Base-by-base conservation (phyloP, 2,888 invertebrate species). In the Hypercompe scribonia region DNA sequence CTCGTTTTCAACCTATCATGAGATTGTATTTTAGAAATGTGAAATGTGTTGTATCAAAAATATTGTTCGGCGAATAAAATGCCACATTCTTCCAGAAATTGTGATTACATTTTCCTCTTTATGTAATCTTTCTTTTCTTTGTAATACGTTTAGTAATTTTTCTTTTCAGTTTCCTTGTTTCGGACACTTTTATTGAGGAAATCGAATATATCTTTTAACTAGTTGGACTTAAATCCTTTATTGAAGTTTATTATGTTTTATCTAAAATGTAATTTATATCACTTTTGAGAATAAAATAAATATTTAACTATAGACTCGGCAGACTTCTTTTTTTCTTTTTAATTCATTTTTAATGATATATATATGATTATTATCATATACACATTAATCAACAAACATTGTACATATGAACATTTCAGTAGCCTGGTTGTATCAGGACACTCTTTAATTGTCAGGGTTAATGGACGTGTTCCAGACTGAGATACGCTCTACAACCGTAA, bases 1-100 rank as follows among this genome's bases (percentile, higher is more conserved):
- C 83, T 76, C 85, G 76, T 65, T 75, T 83, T 84, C 84, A 84
- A 84, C 74, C 73, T 78, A 79, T 78, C 81, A 39, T 36, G 58
- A 46, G 66, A 72, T 71, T 66, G 69, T 74, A 76, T 72, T 82
- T 83, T 79, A 72, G 68, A 68, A 78, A 78, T 73, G 70, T 74
- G 61, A 72, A 71, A 66, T 69, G 64, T 65, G 64, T 70, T 65
- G 54, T 72, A 67, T 58, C 63, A 50, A 70, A 36, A 70, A 66
- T 67, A 28, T 67, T 34, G 31, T 46, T 63, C 31, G 31, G 46
- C 67, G 31, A 68, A 71, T 74, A 65, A 71, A 71, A 71, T 34
- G 28, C 33, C 70, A 34, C 71, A 36, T 65, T 65, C 34, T 33
- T 71, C 28, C 39, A 54, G 65, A 65, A 13, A 73, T 70, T 71